Evolutionary conservation across 2,888 invertebrate genomes (phyloP), one percentile per base, ranked within the genome.

Genomic region (Cyclophora albipunctata): DNA sequence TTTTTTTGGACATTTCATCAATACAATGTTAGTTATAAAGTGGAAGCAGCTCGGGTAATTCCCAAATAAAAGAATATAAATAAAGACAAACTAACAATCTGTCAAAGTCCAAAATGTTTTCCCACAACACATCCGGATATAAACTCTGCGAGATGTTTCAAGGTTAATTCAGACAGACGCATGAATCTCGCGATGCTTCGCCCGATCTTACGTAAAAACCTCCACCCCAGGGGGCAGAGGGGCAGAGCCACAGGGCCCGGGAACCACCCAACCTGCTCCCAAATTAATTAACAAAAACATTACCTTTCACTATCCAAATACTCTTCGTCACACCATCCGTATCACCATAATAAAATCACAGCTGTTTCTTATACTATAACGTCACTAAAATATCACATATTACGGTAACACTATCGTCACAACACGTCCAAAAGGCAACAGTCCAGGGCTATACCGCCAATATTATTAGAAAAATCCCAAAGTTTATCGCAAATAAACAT

Each of bases 371-470:
- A 85, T 76, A 71, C 55, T 80, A 74, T 60, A 84, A 78, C 78
- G 87, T 86, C 88, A 86, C 84, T 84, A 84, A 81, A 78, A 84
- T 85, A 88, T 88, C 88, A 88, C 87, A 88, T 85, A 78, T 80
- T 81, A 73, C 73, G 84, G 84, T 86, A 86, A 84, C 88, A 86
- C 85, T 82, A 82, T 64, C 64, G 85, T 88, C 87, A 88, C 88
- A 88, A 88, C 88, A 87, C 87, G 86, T 83, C 81, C 80, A 63
- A 77, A 87, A 88, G 88, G 88, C 87, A 83, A 82, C 79, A 78
- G 79, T 84, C 83, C 82, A 70, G 69, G 86, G 86, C 82, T 71
- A 63, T 71, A 69, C 67, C 68, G 81, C 82, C 78, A 78, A 84
- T 81, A 84, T 75, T 75, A 74, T 62, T 81, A 73, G 77, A 85